Evolutionary conservation across 2,797 vertebrate genomes (phyloP).

Genomic region (Echeneis naucrates): DNA sequence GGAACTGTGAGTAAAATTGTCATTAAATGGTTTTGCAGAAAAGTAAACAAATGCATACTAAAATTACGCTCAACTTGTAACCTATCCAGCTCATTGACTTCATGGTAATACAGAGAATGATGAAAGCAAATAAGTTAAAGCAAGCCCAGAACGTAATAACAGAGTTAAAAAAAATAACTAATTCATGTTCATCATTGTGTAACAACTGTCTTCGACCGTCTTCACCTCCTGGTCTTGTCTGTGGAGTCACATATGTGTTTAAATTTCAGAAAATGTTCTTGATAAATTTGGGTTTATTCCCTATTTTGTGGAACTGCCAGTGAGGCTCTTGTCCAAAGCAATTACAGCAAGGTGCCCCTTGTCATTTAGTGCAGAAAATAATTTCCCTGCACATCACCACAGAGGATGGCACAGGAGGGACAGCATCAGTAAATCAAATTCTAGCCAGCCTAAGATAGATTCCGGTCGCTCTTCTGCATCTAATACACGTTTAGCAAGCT

Average conservation of each 20-base stretch:
- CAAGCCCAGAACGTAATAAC: not conserved
- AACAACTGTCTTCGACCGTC: not conserved
- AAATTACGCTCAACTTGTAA: not conserved
- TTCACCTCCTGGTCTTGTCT: slow-evolving; percentile 4
- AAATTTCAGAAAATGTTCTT: not conserved
- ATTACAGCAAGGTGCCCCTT: slow-evolving; percentile 9
- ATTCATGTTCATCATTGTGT: too few relatives aligned
- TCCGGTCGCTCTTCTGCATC: slow-evolving; percentile 10
- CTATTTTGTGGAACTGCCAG: not conserved
- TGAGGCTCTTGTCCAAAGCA: slow-evolving; percentile 8
- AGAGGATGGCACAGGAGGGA: not conserved
- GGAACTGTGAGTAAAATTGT: not conserved
- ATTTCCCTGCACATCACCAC: not conserved
- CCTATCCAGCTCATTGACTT: not conserved
- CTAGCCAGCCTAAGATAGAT: slow-evolving; percentile 7
- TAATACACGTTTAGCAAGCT: slow-evolving; percentile 22
- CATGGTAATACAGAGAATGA: too few relatives aligned
- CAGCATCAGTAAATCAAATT: slow-evolving; percentile 30
- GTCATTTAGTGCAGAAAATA: slow-evolving; percentile 14
- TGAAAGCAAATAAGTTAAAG: too few relatives aligned
- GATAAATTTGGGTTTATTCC: slow-evolving; percentile 10
- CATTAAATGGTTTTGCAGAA: not conserved
- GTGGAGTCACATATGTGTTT: not conserved
- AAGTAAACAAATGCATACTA: not conserved
- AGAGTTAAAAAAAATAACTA: not conserved